Evolutionary conservation across 1,140 invertebrate genomes (phyloP).

Genomic region (Euschistus heros): DNA sequence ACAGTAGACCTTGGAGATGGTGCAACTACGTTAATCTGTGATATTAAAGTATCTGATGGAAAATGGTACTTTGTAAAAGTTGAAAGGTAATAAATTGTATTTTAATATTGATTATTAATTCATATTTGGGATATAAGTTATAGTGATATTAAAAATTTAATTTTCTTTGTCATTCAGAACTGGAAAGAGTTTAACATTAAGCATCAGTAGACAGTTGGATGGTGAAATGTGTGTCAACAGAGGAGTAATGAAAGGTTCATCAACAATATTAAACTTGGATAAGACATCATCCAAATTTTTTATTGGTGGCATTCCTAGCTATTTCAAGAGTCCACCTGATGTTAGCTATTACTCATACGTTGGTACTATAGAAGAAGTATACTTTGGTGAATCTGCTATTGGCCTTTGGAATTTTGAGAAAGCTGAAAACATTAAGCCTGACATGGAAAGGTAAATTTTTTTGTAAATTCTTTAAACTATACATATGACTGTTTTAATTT

Average conservation of each 20-base stretch:
- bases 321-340: constrained; percentile 53
- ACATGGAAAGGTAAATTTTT: background rate
- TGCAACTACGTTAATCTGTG: constrained; percentile 56
- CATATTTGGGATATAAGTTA: constrained; percentile 3
- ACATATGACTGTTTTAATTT: no score
- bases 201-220: constrained; percentile 47
- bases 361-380: constrained; percentile 82
- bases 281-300: constrained; percentile 75
- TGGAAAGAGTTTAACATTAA: constrained; percentile 71
- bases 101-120: background rate
- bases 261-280: constrained; percentile 79
- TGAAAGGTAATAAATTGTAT: constrained; percentile 50
- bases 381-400: constrained; percentile 75
- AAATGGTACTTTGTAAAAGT: constrained; percentile 84
- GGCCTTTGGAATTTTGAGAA: constrained; percentile 92
- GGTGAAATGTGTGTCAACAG: constrained; percentile 40
- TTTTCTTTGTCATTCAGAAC: constrained; percentile 42
- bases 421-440: constrained; percentile 44
- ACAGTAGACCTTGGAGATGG: constrained; percentile 83
- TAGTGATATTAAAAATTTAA: background rate
- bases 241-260: constrained; percentile 50
- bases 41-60: constrained; percentile 69
- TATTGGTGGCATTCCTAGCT: constrained; percentile 74
- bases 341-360: constrained; percentile 65
- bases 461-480: background rate